These are phyloP conservation scores for Montifringilla adamsi DNA, from an alignment of 2,113 vertebrate species.

Conservation along the genomic window DNA sequence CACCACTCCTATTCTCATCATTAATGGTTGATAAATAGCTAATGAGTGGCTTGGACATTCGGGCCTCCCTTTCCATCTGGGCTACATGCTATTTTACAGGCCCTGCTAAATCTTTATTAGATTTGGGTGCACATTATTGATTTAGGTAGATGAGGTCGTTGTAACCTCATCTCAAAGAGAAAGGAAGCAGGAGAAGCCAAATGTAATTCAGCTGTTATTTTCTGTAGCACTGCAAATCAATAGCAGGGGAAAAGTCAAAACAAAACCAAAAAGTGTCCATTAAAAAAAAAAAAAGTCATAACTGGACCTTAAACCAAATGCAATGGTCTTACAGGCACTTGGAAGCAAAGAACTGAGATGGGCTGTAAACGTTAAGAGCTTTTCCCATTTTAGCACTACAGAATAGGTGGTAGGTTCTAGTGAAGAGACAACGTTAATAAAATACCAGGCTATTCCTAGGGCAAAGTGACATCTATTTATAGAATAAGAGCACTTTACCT, in stretches of 20 bases:
- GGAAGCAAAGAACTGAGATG: not conserved
- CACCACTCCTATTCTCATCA: not conserved
- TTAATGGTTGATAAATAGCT: slow-evolving; percentile 57
- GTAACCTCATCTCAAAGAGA: slow-evolving; percentile 55
- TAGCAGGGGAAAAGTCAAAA: not conserved
- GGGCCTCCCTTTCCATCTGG: slow-evolving; percentile 61
- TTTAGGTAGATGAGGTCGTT: slow-evolving; percentile 56
- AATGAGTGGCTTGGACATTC: slow-evolving; percentile 38
- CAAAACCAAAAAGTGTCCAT: not conserved
- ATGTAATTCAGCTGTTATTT: slow-evolving; percentile 49
- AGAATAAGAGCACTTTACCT: not conserved
- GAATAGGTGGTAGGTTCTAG: not conserved
- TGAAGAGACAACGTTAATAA: not conserved
- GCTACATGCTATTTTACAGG: slow-evolving; percentile 41
- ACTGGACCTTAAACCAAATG: not conserved
- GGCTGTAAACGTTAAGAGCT: not conserved
- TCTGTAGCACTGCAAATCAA: not conserved
- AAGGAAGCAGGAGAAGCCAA: slow-evolving; percentile 46
- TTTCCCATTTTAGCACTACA: not conserved
- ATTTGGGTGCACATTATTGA: slow-evolving; percentile 65
- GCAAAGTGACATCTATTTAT: slow-evolving; percentile 28
- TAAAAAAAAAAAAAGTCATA: not conserved
- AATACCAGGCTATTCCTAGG: not conserved
- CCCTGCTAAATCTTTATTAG: slow-evolving; percentile 62
- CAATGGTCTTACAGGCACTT: not conserved